phyloP scores from a whole-genome alignment of 1,140 invertebrate species.

The Araneus ventricosus region DNA sequence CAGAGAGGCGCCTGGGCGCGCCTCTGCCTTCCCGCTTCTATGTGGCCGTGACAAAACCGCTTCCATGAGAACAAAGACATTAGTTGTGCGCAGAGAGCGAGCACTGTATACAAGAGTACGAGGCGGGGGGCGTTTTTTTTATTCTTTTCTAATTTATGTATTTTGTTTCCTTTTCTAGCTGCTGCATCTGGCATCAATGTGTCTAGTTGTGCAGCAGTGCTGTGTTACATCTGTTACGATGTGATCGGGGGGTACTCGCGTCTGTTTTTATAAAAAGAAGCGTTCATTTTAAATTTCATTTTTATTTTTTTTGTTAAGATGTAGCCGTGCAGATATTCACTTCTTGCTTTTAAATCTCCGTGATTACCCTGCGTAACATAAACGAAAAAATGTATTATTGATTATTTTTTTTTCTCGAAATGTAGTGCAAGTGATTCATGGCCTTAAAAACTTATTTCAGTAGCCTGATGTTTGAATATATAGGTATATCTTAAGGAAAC shows the following conservation, averaged over 20 bases:
- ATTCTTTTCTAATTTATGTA: not conserved
- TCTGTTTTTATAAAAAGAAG: not conserved
- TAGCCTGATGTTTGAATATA: too few relatives aligned
- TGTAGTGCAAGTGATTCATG: too few relatives aligned
- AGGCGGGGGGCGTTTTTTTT: not conserved
- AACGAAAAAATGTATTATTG: not conserved
- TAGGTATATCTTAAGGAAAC: too few relatives aligned
- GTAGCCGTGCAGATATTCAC: not conserved
- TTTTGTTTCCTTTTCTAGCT: constrained; percentile 6
- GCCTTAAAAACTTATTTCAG: too few relatives aligned
- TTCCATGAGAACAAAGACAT: constrained; percentile 10
- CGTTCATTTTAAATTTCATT: not conserved
- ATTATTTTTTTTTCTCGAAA: too few relatives aligned
- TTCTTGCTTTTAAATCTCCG: not conserved
- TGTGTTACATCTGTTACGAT: not conserved
- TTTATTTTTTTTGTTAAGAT: not conserved
- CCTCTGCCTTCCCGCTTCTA: not conserved
- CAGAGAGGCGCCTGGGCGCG: not conserved
- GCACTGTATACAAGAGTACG: not conserved
- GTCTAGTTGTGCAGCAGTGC: not conserved
- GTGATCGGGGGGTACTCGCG: not conserved
- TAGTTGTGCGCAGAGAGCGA: not conserved
- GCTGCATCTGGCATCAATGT: constrained; percentile 13
- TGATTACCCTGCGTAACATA: not conserved
- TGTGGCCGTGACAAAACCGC: not conserved